These are phyloP conservation scores for Dryadula phaetusa DNA, from an alignment of 2,888 invertebrate species.

Conservation along the genomic window DNA sequence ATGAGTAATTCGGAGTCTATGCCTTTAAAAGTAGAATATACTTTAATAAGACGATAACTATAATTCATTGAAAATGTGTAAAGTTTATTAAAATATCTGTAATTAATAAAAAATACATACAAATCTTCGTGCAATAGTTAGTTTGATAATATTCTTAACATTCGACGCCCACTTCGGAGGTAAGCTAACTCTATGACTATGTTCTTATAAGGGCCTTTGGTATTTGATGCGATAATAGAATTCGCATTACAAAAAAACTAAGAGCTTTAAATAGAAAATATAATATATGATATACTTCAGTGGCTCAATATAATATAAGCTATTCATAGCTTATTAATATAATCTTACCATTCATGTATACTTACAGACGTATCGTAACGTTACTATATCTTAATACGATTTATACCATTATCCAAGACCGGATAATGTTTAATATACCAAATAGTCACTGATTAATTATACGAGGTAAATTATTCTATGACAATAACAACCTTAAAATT, in stretches of 20 bases:
- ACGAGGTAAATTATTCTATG: slow-evolving; percentile 56
- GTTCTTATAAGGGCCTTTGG: slow-evolving; percentile 59
- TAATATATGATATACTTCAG: slow-evolving; percentile 80
- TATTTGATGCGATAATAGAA: slow-evolving; percentile 73
- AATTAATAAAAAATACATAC: background rate
- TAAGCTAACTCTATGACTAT: slow-evolving; percentile 50
- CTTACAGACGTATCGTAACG: slow-evolving; percentile 57
- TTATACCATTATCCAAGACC: slow-evolving; percentile 72
- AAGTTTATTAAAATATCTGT: slow-evolving; percentile 2
- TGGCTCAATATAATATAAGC: slow-evolving; percentile 82
- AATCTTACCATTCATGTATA: slow-evolving; percentile 68
- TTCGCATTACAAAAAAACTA: slow-evolving; percentile 78
- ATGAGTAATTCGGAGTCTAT: slow-evolving; percentile 12
- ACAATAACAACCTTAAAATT: slow-evolving; percentile 56
- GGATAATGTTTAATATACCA: slow-evolving; percentile 51
- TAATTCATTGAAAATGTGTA: slow-evolving; percentile 2
- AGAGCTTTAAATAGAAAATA: slow-evolving; percentile 85
- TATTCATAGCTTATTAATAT: slow-evolving; percentile 77
- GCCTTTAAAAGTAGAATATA: slow-evolving; percentile 4
- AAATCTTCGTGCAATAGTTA: slow-evolving; percentile 23
- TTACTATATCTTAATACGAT: slow-evolving; percentile 48
- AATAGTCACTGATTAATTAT: slow-evolving; percentile 48
- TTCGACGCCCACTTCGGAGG: slow-evolving; percentile 57
- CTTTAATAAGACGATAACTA: slow-evolving; percentile 1
- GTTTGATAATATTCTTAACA: slow-evolving; percentile 54